Evolutionary conservation across 92 coral and sea anemone genomes (phyloP).

Genomic region (Parazoanthus atlanticus): DNA sequence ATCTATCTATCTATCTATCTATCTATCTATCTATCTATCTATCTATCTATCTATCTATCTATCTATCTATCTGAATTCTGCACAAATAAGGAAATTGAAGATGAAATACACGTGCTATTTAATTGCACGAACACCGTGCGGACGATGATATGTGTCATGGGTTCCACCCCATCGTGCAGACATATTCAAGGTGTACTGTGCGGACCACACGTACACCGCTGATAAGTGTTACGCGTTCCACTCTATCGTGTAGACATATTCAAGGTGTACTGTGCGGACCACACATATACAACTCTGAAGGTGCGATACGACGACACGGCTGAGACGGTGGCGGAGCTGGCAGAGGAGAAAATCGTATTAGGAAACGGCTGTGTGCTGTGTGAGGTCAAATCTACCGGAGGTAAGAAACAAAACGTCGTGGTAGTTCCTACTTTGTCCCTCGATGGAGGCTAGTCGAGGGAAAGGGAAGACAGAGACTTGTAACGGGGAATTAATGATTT

Average conservation of each 20-base stretch:
- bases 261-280: slow-evolving; percentile 90
- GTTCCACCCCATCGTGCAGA: slow-evolving; percentile 51
- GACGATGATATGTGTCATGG: background rate
- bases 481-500: no score
- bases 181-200: slow-evolving; percentile 83
- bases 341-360: slow-evolving; percentile 77
- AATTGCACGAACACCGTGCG: no score
- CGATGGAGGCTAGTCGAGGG: background rate
- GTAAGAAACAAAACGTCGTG: slow-evolving; percentile 49
- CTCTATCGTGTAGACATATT: slow-evolving; percentile 65
- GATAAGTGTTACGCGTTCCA: background rate
- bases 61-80: no score
- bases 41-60: no score
- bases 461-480: background rate
- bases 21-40: no score
- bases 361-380: slow-evolving; percentile 95
- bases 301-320: slow-evolving; percentile 81
- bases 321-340: slow-evolving; percentile 73
- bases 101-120: no score
- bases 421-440: background rate
- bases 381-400: slow-evolving; percentile 93
- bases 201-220: slow-evolving; percentile 76
- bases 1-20: no score
- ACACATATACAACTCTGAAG: slow-evolving; percentile 83
- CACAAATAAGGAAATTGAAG: no score